Evolutionary conservation across 1,140 invertebrate genomes (phyloP).

Genomic region (Lepidurus packardi): DNA sequence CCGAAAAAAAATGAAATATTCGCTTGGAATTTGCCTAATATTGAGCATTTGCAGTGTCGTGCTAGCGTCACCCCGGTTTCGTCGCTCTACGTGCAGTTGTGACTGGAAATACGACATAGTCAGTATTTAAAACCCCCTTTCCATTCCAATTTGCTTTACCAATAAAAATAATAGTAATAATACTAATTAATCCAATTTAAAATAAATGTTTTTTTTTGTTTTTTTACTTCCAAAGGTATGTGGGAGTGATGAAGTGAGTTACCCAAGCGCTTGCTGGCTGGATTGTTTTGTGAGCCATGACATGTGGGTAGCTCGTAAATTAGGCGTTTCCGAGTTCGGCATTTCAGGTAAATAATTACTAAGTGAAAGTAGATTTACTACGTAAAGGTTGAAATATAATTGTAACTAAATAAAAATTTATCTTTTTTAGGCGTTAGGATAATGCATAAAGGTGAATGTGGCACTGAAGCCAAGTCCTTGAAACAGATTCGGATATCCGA

Average conservation of each 20-base stretch:
- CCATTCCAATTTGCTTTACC: not conserved
- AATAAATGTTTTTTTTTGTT: not conserved
- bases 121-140: not conserved
- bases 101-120: conserved; percentile 1
- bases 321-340: not conserved
- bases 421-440: not conserved
- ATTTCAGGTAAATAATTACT: not conserved
- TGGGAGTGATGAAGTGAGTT: not conserved
- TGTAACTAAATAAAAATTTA: not conserved
- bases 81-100: not conserved
- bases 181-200: too few species aligned
- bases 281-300: conserved; percentile 8
- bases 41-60: not conserved
- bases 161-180: too few species aligned
- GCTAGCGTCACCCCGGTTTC: not conserved
- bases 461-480: not conserved
- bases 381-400: not conserved
- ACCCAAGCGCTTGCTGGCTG: not conserved
- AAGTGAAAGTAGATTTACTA: not conserved
- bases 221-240: not conserved
- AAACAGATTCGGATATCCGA: not conserved
- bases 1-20: not conserved
- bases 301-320: not conserved
- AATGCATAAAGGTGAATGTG: not conserved
- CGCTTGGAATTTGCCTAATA: not conserved